phyloP scores from a whole-genome alignment of 37 sponge, comb jelly and placozoan genomes.

The Mnemiopsis leidyi region DNA sequence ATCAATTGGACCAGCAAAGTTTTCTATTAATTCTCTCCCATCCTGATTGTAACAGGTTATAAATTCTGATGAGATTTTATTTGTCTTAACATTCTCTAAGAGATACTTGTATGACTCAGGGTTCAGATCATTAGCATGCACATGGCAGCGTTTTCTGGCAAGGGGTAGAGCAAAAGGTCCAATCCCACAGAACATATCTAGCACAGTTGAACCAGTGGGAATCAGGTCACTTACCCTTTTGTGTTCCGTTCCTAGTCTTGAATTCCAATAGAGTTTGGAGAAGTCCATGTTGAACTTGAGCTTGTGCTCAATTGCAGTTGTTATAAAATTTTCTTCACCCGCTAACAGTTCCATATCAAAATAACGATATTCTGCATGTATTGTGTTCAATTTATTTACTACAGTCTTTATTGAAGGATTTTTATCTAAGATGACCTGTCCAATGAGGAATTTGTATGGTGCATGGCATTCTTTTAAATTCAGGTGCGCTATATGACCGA shows the following conservation, averaged over 20 bases:
- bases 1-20: slow-evolving; percentile 64
- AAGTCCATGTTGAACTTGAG: slow-evolving; percentile 88
- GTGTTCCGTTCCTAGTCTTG: slow-evolving; percentile 86
- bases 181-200: slow-evolving; percentile 98
- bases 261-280: slow-evolving; percentile 98
- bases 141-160: slow-evolving; percentile 78
- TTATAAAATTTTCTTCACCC: slow-evolving; percentile 73
- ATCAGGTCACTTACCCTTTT: slow-evolving; percentile 70
- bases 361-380: slow-evolving; percentile 81
- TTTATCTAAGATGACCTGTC: slow-evolving; percentile 88
- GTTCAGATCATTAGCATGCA: slow-evolving; percentile 96
- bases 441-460: slow-evolving; percentile 87
- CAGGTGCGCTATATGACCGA: slow-evolving; percentile 96
- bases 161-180: slow-evolving; percentile 96
- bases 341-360: slow-evolving; percentile 89
- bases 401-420: slow-evolving; percentile 80
- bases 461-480: slow-evolving; percentile 79
- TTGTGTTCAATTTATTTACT: slow-evolving; percentile 83
- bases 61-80: slow-evolving; percentile 67
- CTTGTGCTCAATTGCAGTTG: slow-evolving; percentile 83
- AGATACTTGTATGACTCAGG: slow-evolving; percentile 78
- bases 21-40: slow-evolving; percentile 81
- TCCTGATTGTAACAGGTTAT: slow-evolving; percentile 79
- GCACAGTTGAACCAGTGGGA: slow-evolving; percentile 69
- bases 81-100: slow-evolving; percentile 74